Evolutionary conservation across 1,140 invertebrate genomes (phyloP), one percentile per base, ranked within the genome.

Genomic region (Metaphire vulgaris): DNA sequence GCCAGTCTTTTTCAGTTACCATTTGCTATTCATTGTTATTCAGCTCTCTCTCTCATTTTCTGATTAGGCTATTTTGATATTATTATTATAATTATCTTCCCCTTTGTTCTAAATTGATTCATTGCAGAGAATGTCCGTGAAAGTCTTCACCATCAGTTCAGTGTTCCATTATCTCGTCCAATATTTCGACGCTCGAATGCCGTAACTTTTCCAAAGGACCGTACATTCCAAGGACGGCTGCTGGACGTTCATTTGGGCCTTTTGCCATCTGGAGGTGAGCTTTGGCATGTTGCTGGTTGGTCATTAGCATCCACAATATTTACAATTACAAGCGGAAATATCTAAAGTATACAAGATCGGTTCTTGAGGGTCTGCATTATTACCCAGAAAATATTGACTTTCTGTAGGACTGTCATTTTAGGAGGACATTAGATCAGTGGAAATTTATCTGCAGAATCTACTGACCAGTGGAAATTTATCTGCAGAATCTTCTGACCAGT

Each of bases 221-320:
- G 81, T 69, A 81, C 83, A 33, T 79, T 77, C 2, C 86, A 85
- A 77, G 86, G 86, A 14, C 89, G 89, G 65, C 82, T 96, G 30
- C 82, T 91, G 6, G 93, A 93, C 85, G 91, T 92, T 1, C 94
- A 97, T 82, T 81, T 89, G 76, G 88, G 89, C 6, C 81, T 92
- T 64, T 74, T 83, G 1, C 75, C 85, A 77, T 86, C 86, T 74
- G 87, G 87, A 81, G 87, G 90, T 87, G 83, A 76, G 78, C n/a
- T 64, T n/a, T n/a, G n/a, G n/a, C n/a, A n/a, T n/a, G 21, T 72
- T 30, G n/a, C 15, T 75, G 0, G 6, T 67, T 73, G 1, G 33
- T 75, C 31, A 82, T 82, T 74, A 80, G 81, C 74, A 81, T 81
- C 34, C 81, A 84, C 77, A 21, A 21, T 69, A 29, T 69, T 69